Evolutionary conservation across 2,888 invertebrate genomes (phyloP), one percentile per base, ranked within the genome.

Genomic region (Patella caerulea): DNA sequence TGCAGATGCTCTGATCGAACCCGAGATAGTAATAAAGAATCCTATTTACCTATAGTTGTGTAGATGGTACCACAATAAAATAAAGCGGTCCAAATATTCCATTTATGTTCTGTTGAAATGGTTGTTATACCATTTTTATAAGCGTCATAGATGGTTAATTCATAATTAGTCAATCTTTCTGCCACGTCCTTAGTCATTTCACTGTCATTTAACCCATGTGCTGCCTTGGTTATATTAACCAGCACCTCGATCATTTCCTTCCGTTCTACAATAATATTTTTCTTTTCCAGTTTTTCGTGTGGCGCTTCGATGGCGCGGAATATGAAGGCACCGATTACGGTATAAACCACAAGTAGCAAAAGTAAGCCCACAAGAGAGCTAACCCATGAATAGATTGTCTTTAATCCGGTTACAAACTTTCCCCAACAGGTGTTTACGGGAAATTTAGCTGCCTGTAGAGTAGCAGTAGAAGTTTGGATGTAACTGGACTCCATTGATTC

Each of bases 211-310:
- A 74, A 72, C 4, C 74, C 56, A 1, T 74, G 59, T 3, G 59
- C 73, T n/a, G 54, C 71, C 19, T 70, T 65, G 3, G 85, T 81
- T 17, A 74, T 72, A 53, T 94, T 93, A 96, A 97, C 96, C 69
- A 97, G 93, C 81, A 94, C 93, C 87, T 96, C 96, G 79, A 97
- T 94, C 84, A 97, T 96, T 91, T 96, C 96, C 7, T 97, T 93
- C 70, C 96, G 96, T 0, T 97, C 73, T 52, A 76, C 56, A 12
- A 96, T 95, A 70, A 96, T 96, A 14, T 96, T 95, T 89, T 96
- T 96, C 92, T 97, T 97, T 92, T 96, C 96, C 82, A 95, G 95
- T 81, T 95, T 94, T 89, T 97, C 97, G 86, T 96, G 95, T 2
- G 95, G 94, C 3, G 96, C 96, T 90, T 98, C 97, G 34, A 97